Evolutionary conservation across 2,888 invertebrate genomes (phyloP).

Genomic region (Gnatocerus cornutus): DNA sequence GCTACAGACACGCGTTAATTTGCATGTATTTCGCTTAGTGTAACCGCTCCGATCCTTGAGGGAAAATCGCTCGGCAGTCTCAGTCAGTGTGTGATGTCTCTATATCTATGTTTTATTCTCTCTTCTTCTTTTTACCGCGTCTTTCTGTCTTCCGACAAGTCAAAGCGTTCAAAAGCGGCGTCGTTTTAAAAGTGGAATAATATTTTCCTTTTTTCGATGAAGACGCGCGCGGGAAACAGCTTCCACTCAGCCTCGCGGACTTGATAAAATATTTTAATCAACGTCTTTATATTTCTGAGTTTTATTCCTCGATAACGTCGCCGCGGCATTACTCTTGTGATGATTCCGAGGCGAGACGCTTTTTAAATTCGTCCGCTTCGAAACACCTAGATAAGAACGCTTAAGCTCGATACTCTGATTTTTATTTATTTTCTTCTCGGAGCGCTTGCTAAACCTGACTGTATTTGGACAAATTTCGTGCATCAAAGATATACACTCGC

Average conservation of each 20-base stretch:
- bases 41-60: constrained; percentile 46
- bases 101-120: constrained; percentile 37
- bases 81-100: constrained; percentile 7
- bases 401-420: constrained; percentile 27
- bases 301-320: constrained; percentile 60
- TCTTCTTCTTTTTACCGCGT: constrained; percentile 26
- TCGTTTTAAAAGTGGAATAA: constrained; percentile 64
- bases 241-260: constrained; percentile 61
- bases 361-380: constrained; percentile 30
- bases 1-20: constrained; percentile 52
- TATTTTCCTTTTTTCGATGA: constrained; percentile 63
- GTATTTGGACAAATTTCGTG: constrained; percentile 3
- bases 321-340: constrained; percentile 54
- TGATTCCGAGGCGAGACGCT: constrained; percentile 35
- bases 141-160: constrained; percentile 49
- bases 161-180: constrained; percentile 64
- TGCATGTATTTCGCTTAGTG: constrained; percentile 52
- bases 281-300: constrained; percentile 64
- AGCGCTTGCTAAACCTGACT: constrained; percentile 7
- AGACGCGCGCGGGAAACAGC: constrained; percentile 60
- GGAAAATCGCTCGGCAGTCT: constrained; percentile 37
- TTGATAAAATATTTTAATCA: constrained; percentile 68
- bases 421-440: constrained; percentile 35
- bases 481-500: not conserved
- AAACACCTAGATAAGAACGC: constrained; percentile 38